phyloP scores from a whole-genome alignment of 2,797 vertebrate species.

The Diceros bicornis region DNA sequence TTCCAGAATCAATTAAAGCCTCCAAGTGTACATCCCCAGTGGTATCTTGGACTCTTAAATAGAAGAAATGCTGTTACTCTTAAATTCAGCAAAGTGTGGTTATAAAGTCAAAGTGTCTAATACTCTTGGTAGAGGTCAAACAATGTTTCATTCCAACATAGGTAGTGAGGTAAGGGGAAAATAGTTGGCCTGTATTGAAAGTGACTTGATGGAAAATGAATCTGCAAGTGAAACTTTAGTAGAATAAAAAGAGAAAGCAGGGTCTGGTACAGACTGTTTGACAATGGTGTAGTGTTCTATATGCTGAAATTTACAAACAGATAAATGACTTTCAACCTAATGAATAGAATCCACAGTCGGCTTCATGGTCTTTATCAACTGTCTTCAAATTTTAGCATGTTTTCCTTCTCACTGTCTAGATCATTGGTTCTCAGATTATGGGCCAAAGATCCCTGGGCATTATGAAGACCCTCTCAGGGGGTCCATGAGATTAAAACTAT shows the following conservation, averaged over 20 bases:
- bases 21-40: not conserved
- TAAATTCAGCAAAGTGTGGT: constrained; percentile 30
- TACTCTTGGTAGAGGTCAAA: not conserved
- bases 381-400: constrained; percentile 28
- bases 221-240: constrained; percentile 25
- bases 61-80: constrained; percentile 46
- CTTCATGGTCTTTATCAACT: constrained; percentile 12
- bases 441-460: not conserved
- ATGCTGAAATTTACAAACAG: not conserved
- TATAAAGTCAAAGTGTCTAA: not conserved
- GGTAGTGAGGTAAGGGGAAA: not conserved
- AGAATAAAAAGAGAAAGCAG: constrained; percentile 1
- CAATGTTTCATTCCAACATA: not conserved
- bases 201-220: constrained; percentile 35
- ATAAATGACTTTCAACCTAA: not conserved
- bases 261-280: not conserved
- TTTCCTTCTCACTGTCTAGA: not conserved
- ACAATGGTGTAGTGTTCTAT: not conserved
- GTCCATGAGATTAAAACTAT: not conserved
- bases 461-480: not conserved
- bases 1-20: constrained; percentile 54
- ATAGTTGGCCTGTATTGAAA: constrained; percentile 47
- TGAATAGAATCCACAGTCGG: not conserved
- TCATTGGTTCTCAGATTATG: constrained; percentile 20
- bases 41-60: constrained; percentile 51